phyloP scores from a whole-genome alignment of 2,888 invertebrate genomes.

The Diplolepis rosae region DNA sequence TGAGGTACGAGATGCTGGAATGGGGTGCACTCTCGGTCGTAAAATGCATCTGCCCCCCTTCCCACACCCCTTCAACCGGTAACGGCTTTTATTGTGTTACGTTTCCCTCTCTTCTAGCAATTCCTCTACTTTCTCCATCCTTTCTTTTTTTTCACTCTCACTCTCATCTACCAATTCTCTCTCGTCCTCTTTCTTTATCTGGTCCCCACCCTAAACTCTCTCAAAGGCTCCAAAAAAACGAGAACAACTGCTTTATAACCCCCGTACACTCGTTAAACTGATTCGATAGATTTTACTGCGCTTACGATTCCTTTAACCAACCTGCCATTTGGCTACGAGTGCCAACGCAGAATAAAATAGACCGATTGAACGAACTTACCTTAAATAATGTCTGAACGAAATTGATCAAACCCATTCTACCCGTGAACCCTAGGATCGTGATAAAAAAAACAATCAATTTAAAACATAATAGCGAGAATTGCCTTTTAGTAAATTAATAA shows the following conservation, averaged over 20 bases:
- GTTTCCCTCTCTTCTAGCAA: constrained; percentile 13
- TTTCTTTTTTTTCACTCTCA: constrained; percentile 15
- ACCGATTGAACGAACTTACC: no score
- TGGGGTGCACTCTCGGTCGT: constrained; percentile 56
- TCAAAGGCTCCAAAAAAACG: constrained; percentile 45
- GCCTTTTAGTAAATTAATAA: no score
- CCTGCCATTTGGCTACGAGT: constrained; percentile 16
- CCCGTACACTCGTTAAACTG: constrained; percentile 69
- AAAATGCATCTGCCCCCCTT: constrained; percentile 66
- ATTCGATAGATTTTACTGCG: constrained; percentile 70
- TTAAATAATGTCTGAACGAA: no score
- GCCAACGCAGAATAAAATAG: neutral
- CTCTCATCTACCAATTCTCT: constrained; percentile 19
- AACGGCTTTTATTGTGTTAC: constrained; percentile 25
- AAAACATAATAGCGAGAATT: no score
- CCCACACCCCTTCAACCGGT: no score
- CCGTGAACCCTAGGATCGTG: no score
- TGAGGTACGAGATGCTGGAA: constrained; percentile 19
- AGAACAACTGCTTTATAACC: constrained; percentile 67
- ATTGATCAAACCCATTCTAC: no score
- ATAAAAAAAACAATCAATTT: no score
- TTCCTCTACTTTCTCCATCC: constrained; percentile 33
- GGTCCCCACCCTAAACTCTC: neutral
- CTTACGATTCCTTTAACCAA: constrained; percentile 57
- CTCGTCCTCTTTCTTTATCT: constrained; percentile 14